A percentile compares a stretch with the other conserved stretches of the same genome.
phyloP scores from a whole-genome alignment of 2,797 vertebrate genomes.

The Cygnus olor region DNA sequence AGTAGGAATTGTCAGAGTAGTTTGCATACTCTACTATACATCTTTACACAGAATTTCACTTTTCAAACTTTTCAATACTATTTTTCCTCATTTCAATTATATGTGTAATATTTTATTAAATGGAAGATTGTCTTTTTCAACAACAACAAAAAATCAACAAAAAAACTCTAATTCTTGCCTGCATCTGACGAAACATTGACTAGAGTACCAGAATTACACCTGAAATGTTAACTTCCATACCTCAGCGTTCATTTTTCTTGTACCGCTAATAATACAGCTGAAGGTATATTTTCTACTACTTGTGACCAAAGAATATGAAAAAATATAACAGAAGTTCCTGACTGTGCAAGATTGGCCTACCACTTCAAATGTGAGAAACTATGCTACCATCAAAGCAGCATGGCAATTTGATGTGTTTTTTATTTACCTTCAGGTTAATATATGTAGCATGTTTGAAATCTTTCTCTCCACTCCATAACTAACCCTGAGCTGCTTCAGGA shows the following conservation, averaged over 20 bases:
- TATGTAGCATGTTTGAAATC: not conserved
- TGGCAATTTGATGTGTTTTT: not conserved
- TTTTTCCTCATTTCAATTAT: not conserved
- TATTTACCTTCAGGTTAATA: not conserved
- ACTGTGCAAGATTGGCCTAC: not conserved
- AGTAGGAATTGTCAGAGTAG: not conserved
- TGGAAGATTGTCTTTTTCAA: not conserved
- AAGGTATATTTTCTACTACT: not conserved
- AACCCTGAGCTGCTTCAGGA: not conserved
- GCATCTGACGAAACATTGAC: not conserved
- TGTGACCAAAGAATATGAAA: not conserved
- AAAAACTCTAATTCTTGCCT: not conserved
- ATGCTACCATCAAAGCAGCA: not conserved
- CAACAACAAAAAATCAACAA: not conserved
- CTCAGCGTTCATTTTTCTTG: not conserved
- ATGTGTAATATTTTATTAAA: not conserved
- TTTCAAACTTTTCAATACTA: not conserved
- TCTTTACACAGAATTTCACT: not conserved
- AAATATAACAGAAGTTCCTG: not conserved
- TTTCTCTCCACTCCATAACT: not conserved
- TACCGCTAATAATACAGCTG: not conserved
- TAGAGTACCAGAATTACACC: not conserved
- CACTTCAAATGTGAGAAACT: not conserved
- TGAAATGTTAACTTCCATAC: not conserved
- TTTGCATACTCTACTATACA: not conserved